Base-by-base conservation (phyloP, 2,797 vertebrate species). In the Eulemur rubriventer region DNA sequence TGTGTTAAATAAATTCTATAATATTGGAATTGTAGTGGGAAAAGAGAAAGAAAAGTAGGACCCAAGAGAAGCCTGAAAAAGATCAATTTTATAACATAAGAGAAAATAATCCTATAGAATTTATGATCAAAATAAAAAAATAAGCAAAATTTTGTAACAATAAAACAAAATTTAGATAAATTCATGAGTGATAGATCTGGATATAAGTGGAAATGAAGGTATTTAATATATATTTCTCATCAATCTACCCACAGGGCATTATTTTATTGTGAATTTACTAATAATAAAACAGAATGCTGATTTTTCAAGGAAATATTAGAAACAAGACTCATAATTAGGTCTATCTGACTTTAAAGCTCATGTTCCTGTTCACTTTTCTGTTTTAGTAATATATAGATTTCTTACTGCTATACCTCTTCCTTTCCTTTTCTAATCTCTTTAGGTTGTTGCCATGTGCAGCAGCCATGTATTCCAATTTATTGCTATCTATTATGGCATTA, bases 1-100 rank as follows among this genome's bases (percentile, higher is more conserved):
- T 12, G 17, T 80, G 28, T 61, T 95, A 85, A 67, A 55, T 83
- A 86, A 97, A 89, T 97, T 87, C 11, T n/a, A n/a, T n/a, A 83
- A 33, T 91, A 96, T 83, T 92, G 55, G 57, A 91, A 89, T 79
- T 76, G 41, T 4, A 28, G 30, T 78, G 43, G 72, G 65, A 96
- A 79, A 79, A 33, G 46, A 75, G 16, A 93, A 57, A 69, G 57
- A 79, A 81, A 78, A 50, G 3, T 38, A 33, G 14, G 14, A 48
- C 22, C 35, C 46, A 65, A 91, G 67, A 84, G 35, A 84, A 93
- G 38, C 7, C 43, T 63, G 13, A 46, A 70, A 92, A 93, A 55
- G 38, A 78, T 50, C 24, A 46, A 65, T 89, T 93, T 85, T 67
- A 14, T 80, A 89, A 52, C n/a, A 48, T 11, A 48, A 61, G 20